Evolutionary conservation across 2,113 vertebrate species (phyloP), one percentile per base, ranked within the genome.

Genomic region (Sorex fumeus): DNA sequence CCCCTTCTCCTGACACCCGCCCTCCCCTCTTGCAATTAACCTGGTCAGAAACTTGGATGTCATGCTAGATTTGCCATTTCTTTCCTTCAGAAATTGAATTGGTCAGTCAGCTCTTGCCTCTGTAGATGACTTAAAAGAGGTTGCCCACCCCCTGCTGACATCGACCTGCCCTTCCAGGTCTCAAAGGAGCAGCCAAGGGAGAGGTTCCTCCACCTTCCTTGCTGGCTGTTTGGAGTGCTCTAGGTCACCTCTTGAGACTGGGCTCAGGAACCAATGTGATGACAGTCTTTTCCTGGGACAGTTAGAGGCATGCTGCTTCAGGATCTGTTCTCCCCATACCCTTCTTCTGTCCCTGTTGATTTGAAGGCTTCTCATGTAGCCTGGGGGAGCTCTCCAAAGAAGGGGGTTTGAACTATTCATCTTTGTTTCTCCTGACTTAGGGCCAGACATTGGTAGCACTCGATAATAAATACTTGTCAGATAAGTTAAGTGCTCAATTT

Each of bases 31-130:
- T 45, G 21, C 21, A 75, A 84, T 57, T 69, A 12, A 11, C 69
- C 32, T 57, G 12, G 12, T 80, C 27, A 77, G 79, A 70, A 82
- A 72, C 10, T 27, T 45, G 21, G 25, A 11, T 71, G 50, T 83
- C 60, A 45, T 40, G 47, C 34, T 81, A 85, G 72, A 40, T 36
- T 34, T 66, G 81, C 25, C 11, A 34, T 36, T 70, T 30, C 60
- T 53, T 89, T 90, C 62, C 34, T 75, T 84, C 34, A 81, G 60
- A 76, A 40, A 80, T n/a, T 21, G 40, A 47, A 60, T 60, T 82
- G 50, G 36, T 34, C 32, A 12, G 2, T 32, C 23, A 79, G 74
- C 45, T 62, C 25, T 45, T 30, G 45, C 27, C n/a, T 11, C 40
- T 70, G 40, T 62, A 78, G 23, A 34, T 70, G 71, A 3, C 43